Base-by-base conservation (phyloP, 92 coral and sea anemone genomes). In the Palythoa caribaeorum region DNA sequence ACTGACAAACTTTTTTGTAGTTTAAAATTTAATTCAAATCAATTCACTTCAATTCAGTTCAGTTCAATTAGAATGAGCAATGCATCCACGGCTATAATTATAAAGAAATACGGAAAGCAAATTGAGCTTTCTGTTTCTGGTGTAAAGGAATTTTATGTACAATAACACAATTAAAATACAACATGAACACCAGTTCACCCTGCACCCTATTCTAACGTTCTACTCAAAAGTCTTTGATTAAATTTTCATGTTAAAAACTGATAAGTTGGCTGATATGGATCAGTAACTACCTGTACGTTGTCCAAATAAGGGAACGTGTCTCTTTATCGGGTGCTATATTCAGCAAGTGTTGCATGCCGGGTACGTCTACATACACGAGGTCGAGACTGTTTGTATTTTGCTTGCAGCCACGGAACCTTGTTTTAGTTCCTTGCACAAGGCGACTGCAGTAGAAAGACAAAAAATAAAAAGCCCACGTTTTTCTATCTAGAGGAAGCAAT, bases 311-410 rank as follows among this genome's bases (percentile, higher is more conserved):
- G 15, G 89, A 63, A 71, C 89, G 92, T 63, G 93, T 89, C 71
- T 66, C 83, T 16, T 78, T 84, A 55, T 91, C 89, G 1, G 94
- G 87, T 48, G 92, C 90, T 21, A 89, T 86, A 13, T 88, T 77
- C 78, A 93, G 75, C 83, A 96, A 80, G 59, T 85, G 90, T 17
- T 85, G 89, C 52, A 92, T 87, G 15, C 99, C 99, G 87, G 79
- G 73, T 79, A 95, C 83, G 85, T 96, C 99, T 62, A 92, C 92
- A 62, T 93, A 96, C 47, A 96, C 73, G 87, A 96, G 87, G 80
- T 96, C 99, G 62, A 90, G 90, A 35, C 51, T 83, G 73, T 86
- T 73, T 39, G 87, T 89, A 12, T 83, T 89, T 19, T 73, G 89
- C 53, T 60, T 85, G 79, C 98, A 94, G 52, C 98, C 85, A 10